Evolutionary conservation across 1,140 invertebrate species (phyloP).

Genomic region (Scaptodrosophila lebanonensis): DNA sequence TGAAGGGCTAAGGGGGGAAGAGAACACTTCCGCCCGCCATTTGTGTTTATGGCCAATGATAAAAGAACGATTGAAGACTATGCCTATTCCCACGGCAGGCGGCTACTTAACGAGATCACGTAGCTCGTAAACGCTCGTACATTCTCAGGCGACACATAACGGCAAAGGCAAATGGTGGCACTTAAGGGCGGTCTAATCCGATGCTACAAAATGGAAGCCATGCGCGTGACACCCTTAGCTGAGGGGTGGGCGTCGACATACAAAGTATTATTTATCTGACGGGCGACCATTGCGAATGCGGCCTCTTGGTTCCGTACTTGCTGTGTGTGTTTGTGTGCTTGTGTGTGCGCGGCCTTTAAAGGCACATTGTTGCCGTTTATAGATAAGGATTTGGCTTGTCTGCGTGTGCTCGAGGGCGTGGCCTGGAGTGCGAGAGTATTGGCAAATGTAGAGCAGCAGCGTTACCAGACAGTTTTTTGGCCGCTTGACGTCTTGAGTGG

Average conservation of each 20-base stretch:
- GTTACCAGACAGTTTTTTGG: conserved; percentile 25
- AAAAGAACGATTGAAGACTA: conserved; percentile 38
- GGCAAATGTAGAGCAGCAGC: conserved; percentile 5
- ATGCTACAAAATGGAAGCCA: conserved; percentile 54
- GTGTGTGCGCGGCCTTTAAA: conserved; percentile 3
- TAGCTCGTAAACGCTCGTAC: conserved; percentile 41
- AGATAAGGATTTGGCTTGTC: conserved; percentile 32
- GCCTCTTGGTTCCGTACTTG: conserved; percentile 16
- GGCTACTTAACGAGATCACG: conserved; percentile 51
- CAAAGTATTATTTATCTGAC: conserved; percentile 17
- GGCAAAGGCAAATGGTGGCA: conserved; percentile 57
- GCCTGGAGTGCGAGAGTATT: conserved; percentile 1
- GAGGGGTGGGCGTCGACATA: too few relatives aligned
- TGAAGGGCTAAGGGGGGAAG: not conserved
- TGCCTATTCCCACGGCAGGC: conserved; percentile 35
- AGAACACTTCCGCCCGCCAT: conserved; percentile 52
- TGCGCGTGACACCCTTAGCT: conserved; percentile 16
- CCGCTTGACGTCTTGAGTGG: too few relatives aligned
- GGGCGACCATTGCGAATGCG: conserved; percentile 6
- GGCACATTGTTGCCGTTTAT: conserved; percentile 46
- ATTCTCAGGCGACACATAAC: conserved; percentile 26
- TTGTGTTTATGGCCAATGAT: conserved; percentile 42
- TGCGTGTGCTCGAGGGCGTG: conserved; percentile 32
- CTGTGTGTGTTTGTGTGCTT: not conserved
- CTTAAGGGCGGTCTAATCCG: conserved; percentile 63